phyloP scores from a whole-genome alignment of 1,140 invertebrate genomes.

The Lerema accius region DNA sequence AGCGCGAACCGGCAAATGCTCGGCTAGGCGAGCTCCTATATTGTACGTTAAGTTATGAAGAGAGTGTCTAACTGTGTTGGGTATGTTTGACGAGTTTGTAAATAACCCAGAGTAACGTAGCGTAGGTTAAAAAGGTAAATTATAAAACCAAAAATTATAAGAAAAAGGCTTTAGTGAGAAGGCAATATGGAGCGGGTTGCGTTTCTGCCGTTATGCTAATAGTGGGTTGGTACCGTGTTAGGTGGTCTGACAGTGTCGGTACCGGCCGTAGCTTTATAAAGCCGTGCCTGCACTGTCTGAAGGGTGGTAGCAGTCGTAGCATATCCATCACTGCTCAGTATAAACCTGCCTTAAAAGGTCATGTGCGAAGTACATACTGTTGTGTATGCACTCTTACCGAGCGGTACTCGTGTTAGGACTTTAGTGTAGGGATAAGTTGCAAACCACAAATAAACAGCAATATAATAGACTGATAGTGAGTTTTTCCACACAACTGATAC shows the following conservation, averaged over 20 bases:
- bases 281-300: too few species aligned
- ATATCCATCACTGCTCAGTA: neutral
- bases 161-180: neutral
- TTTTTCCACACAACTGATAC: conserved; percentile 10
- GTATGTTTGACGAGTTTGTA: conserved; percentile 17
- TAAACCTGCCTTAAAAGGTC: too few species aligned
- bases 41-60: conserved; percentile 28
- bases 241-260: neutral
- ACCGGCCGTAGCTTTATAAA: too few species aligned
- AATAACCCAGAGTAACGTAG: conserved; percentile 9
- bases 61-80: conserved; percentile 27
- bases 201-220: neutral
- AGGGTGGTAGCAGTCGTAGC: neutral
- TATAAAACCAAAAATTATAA: conserved; percentile 25
- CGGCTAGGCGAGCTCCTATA: conserved; percentile 15
- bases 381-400: neutral
- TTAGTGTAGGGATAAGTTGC: conserved; percentile 9
- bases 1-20: conserved; percentile 9
- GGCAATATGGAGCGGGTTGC: neutral
- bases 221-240: neutral
- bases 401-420: neutral
- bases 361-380: neutral
- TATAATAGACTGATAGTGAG: conserved; percentile 28
- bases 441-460: conserved; percentile 15
- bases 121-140: conserved; percentile 13